phyloP scores from a whole-genome alignment of 2,113 vertebrate species.

The Microcebus murinus region DNA sequence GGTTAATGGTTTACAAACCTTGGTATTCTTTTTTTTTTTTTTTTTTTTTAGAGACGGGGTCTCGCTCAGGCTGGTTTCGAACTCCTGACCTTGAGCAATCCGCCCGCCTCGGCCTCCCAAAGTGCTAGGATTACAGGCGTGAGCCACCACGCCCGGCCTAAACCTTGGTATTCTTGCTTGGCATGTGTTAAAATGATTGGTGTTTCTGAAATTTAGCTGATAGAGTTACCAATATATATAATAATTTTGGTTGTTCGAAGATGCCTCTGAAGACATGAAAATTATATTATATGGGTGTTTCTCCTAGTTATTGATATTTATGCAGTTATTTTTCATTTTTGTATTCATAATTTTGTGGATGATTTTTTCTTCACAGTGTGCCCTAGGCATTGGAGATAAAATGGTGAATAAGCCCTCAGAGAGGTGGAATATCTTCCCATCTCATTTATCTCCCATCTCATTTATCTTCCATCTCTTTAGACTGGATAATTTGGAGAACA shows the following conservation, averaged over 20 bases:
- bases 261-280: not conserved
- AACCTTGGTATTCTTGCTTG: not conserved
- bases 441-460: not conserved
- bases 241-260: not conserved
- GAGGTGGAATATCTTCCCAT: not conserved
- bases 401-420: not conserved
- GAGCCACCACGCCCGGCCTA: too few species aligned
- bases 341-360: not conserved
- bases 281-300: not conserved
- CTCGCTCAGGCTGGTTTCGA: too few species aligned
- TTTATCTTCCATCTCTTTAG: not conserved
- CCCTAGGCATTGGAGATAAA: not conserved
- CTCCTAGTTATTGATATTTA: not conserved
- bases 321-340: not conserved
- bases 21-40: not conserved
- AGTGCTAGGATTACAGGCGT: too few species aligned
- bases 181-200: slow-evolving; percentile 15
- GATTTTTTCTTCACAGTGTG: not conserved
- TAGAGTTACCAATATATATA: not conserved
- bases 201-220: slow-evolving; percentile 21
- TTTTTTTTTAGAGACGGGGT: too few species aligned
- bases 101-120: too few species aligned
- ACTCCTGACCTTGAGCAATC: too few species aligned
- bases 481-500: not conserved
- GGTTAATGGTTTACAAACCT: not conserved